These are phyloP conservation scores for Cheirogaleus medius DNA, from an alignment of 2,113 vertebrate species.

Conservation along the genomic window DNA sequence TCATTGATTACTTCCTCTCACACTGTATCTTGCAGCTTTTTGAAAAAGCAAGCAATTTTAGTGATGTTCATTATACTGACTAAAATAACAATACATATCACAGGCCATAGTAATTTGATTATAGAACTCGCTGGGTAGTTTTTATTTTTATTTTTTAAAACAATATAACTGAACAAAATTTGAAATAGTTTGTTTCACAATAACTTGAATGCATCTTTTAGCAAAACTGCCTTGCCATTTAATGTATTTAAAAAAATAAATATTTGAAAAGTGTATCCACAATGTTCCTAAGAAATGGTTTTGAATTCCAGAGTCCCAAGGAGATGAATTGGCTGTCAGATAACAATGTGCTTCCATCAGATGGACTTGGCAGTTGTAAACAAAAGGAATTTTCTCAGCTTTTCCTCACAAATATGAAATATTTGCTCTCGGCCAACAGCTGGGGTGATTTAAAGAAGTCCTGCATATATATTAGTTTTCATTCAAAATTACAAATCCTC, in stretches of 20 bases:
- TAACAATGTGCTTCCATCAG: slow-evolving; percentile 89
- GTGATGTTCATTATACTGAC: background rate
- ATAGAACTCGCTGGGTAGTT: background rate
- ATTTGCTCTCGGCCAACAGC: slow-evolving; percentile 88
- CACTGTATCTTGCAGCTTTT: background rate
- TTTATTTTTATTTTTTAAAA: background rate
- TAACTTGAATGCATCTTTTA: slow-evolving; percentile 27
- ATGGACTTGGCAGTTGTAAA: slow-evolving; percentile 89
- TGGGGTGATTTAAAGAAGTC: slow-evolving; percentile 85
- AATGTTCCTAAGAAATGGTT: slow-evolving; percentile 87
- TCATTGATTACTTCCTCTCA: slow-evolving; percentile 12
- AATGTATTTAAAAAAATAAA: slow-evolving; percentile 77
- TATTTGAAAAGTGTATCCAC: slow-evolving; percentile 80
- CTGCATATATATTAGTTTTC: slow-evolving; percentile 83
- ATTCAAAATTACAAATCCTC: slow-evolving; percentile 84
- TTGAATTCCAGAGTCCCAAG: slow-evolving; percentile 86
- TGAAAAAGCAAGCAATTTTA: background rate
- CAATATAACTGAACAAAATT: background rate
- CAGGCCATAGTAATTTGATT: background rate
- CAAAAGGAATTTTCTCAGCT: slow-evolving; percentile 88
- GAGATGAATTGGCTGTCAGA: slow-evolving; percentile 90
- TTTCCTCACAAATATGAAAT: slow-evolving; percentile 90
- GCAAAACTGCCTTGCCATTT: slow-evolving; percentile 49
- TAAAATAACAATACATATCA: background rate
- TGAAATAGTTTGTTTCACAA: slow-evolving; percentile 57